Percentiles rank a stretch among this genome's conserved stretches.
Evolutionary conservation across 2,797 vertebrate genomes (phyloP).

Genomic region (Scolopax rusticola): DNA sequence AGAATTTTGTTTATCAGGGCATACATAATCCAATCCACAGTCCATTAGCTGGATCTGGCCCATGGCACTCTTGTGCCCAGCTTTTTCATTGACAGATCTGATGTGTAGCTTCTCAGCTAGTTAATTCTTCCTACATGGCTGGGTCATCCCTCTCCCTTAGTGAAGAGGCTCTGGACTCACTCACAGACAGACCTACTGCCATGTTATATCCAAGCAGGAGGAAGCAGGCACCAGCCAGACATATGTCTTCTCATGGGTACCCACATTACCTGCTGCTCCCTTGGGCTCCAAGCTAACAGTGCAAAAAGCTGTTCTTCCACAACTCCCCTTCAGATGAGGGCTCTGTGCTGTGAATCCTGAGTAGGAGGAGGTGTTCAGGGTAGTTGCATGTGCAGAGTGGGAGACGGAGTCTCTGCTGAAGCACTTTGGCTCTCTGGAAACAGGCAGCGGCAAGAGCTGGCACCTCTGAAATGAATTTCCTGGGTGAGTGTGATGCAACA

Average conservation of each 20-base stretch:
- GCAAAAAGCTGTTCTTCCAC: background rate
- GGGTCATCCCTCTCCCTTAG: background rate
- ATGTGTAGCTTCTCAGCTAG: background rate
- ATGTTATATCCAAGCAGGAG: background rate
- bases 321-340: background rate
- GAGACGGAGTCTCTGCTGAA: background rate
- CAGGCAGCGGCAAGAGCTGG: background rate
- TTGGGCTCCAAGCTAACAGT: background rate
- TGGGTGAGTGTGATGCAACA: background rate
- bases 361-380: background rate
- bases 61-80: background rate
- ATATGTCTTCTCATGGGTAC: background rate
- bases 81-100: background rate
- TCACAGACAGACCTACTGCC: background rate
- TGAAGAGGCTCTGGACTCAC: background rate
- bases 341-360: background rate
- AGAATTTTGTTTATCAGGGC: conserved; percentile 16
- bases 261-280: background rate
- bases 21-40: conserved; percentile 5
- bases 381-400: background rate
- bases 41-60: conserved; percentile 24
- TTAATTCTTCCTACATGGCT: background rate
- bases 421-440: background rate
- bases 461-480: conserved; percentile 35
- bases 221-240: background rate